These are phyloP conservation scores for Thaumetopoea pityocampa DNA, from an alignment of 1,140 invertebrate species.

Conservation along the genomic window DNA sequence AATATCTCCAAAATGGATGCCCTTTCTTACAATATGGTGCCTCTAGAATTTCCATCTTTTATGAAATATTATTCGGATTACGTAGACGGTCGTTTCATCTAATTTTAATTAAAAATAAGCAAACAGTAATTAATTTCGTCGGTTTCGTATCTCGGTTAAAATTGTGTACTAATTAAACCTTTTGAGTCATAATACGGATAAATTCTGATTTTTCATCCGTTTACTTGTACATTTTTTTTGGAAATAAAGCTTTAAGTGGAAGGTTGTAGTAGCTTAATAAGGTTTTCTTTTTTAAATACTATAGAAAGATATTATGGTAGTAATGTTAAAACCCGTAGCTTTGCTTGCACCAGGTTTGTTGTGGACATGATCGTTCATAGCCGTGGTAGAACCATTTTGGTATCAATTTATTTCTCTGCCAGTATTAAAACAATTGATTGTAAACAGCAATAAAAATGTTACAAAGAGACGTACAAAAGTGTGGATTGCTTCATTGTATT, in stretches of 20 bases:
- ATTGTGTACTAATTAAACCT: slow-evolving; percentile 52
- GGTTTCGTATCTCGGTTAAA: slow-evolving; percentile 34
- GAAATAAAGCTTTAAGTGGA: slow-evolving; percentile 28
- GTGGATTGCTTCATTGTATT: no score
- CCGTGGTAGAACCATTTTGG: no score
- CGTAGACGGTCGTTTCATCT: slow-evolving; percentile 52
- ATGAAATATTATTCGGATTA: slow-evolving; percentile 72
- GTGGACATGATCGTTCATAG: no score
- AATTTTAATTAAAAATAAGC: slow-evolving; percentile 74
- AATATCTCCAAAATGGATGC: slow-evolving; percentile 66
- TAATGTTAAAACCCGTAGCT: no score
- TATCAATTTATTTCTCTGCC: no score
- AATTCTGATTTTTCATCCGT: slow-evolving; percentile 24
- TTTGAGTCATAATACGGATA: slow-evolving; percentile 32
- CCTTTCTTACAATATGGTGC: slow-evolving; percentile 73
- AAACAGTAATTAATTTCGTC: slow-evolving; percentile 54
- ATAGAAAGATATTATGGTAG: no score
- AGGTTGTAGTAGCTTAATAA: slow-evolving; percentile 4
- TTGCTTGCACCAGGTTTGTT: no score
- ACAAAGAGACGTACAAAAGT: no score
- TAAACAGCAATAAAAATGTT: no score
- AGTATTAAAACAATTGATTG: no score
- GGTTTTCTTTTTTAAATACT: not conserved
- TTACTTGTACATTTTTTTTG: slow-evolving; percentile 31
- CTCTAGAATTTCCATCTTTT: slow-evolving; percentile 74